Evolutionary conservation across 2,113 vertebrate species (phyloP), one percentile per base, ranked within the genome.

Genomic region (Acanthisitta chloris): DNA sequence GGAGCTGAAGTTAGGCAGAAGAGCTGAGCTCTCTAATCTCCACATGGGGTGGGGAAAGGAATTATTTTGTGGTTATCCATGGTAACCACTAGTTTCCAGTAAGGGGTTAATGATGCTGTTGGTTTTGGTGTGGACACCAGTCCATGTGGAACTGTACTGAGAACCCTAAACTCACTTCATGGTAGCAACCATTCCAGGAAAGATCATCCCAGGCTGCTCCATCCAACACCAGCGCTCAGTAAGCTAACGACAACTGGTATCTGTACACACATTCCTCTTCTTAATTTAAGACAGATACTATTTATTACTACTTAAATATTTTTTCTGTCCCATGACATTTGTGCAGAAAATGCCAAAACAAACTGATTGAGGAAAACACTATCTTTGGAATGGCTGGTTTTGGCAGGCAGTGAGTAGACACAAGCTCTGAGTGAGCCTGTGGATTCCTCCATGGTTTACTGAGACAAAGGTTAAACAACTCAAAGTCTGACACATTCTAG

Each of bases 321-420:
- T 73, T 36, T 20, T 69, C 42, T 74, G 4, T 18, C 73, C 59
- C 13, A 5, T 51, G 57, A 72, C 43, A 48, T 74, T 55, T 2
- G 0, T 14, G 66, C 33, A 94, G 81, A 81, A 94, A 95, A 91
- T 82, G 92, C 94, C 92, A 94, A 94, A 96, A 51, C 55, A 95
- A 92, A 85, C 43, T 3, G 61, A 67, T 55, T 81, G 23, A 73
- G 92, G 81, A 57, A 71, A 90, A 20, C 10, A 6, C 65, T 74
- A 40, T 43, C 48, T 95, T 84, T 91, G 69, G 92, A 91, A 48
- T 9, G 65, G 59, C 70, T 84, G 81, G 1, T 64, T 92, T 95
- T 1, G 6, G 81, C 91, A 86, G 89, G 58, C 58, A 86, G 77
- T 15, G 59, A 46, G 19, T 9, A 71, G 55, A 38, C 21, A 14